Evolutionary conservation across 2,113 vertebrate genomes (phyloP).

Genomic region (Cercocebus atys): DNA sequence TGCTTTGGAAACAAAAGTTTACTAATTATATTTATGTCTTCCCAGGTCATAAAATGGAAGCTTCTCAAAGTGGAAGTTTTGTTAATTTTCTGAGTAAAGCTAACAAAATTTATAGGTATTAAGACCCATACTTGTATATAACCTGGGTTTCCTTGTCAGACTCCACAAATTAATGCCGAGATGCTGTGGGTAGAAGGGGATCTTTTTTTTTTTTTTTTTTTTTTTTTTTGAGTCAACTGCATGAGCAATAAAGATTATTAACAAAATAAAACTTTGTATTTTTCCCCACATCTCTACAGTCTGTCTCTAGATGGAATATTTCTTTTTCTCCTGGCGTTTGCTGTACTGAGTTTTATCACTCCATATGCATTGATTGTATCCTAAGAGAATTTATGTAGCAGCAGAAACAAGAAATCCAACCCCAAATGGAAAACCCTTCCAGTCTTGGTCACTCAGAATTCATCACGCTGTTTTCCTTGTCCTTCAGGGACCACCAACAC

Average conservation of each 20-base stretch:
- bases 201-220: background rate
- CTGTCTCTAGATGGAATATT: too few relatives aligned
- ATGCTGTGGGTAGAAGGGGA: background rate
- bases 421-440: background rate
- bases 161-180: too few relatives aligned
- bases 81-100: background rate
- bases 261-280: too few relatives aligned
- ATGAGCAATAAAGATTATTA: background rate
- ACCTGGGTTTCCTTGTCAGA: too few relatives aligned
- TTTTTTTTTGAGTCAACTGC: background rate
- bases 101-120: background rate
- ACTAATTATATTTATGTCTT: too few relatives aligned
- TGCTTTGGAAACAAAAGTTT: background rate
- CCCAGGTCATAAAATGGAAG: too few relatives aligned
- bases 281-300: background rate
- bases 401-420: background rate
- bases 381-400: background rate
- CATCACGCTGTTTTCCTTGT: fast-evolving
- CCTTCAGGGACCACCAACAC: background rate
- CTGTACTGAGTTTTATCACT: background rate
- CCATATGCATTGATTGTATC: background rate
- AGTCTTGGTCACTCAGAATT: fast-evolving
- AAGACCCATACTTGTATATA: background rate
- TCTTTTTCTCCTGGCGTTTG: too few relatives aligned
- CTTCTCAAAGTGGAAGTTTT: background rate